phyloP scores from a whole-genome alignment of 2,888 invertebrate genomes.

The Drosophila infuscata region DNA sequence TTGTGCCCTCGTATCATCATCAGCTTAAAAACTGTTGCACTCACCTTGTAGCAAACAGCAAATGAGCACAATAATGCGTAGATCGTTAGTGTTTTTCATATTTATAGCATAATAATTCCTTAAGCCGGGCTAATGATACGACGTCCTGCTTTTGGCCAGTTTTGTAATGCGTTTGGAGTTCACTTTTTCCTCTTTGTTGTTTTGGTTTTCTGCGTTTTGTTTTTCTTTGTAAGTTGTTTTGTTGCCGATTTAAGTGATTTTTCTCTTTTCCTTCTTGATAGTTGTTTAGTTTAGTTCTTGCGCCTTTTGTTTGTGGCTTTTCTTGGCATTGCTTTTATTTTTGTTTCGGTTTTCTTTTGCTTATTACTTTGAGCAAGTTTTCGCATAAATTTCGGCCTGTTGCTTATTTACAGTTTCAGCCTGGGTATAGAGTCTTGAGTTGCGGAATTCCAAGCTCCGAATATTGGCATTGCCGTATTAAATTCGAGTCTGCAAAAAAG shows the following conservation, averaged over 20 bases:
- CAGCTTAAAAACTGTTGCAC: conserved; percentile 50
- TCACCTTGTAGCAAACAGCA: conserved; percentile 82
- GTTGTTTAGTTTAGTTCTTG: conserved; percentile 52
- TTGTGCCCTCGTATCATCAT: not conserved
- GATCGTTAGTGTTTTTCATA: conserved; percentile 84
- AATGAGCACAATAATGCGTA: conserved; percentile 82
- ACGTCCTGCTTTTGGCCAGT: conserved; percentile 11
- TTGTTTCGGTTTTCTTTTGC: conserved; percentile 50
- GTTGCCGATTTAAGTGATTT: conserved; percentile 67
- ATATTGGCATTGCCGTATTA: conserved; percentile 55
- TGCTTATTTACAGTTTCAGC: conserved; percentile 69
- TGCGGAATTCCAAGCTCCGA: conserved; percentile 47
- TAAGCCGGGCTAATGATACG: conserved; percentile 48
- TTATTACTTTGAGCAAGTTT: conserved; percentile 73
- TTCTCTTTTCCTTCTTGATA: conserved; percentile 42
- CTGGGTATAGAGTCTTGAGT: conserved; percentile 29
- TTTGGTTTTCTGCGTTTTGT: conserved; percentile 19
- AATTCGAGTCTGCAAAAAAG: conserved; percentile 63
- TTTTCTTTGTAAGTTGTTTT: conserved; percentile 38
- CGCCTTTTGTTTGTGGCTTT: conserved; percentile 57
- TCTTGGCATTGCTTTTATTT: conserved; percentile 45
- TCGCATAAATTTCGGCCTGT: conserved; percentile 74
- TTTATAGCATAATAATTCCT: conserved; percentile 83
- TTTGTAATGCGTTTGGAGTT: conserved; percentile 38
- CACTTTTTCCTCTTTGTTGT: conserved; percentile 35